These are phyloP conservation scores for Ophion costatus DNA, from an alignment of 2,888 invertebrate species.

Conservation along the genomic window DNA sequence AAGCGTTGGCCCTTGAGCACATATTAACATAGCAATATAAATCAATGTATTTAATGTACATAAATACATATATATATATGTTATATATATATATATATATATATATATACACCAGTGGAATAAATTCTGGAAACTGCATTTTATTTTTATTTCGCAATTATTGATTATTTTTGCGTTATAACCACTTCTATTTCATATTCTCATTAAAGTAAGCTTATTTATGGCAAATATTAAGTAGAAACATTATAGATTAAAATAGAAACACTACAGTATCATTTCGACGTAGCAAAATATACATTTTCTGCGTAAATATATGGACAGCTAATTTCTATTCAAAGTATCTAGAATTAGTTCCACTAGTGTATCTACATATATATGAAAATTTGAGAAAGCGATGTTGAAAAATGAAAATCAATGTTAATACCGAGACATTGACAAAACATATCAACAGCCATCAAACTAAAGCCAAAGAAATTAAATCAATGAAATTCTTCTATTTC, in stretches of 20 bases:
- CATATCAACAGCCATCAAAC: slow-evolving; percentile 56
- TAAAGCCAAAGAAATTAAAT: slow-evolving; percentile 71
- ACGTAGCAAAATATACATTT: too few relatives aligned
- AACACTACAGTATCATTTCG: too few relatives aligned
- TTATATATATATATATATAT: slow-evolving; percentile 11
- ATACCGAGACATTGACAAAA: slow-evolving; percentile 62
- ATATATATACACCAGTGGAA: too few relatives aligned
- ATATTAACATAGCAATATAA: background rate
- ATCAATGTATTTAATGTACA: slow-evolving; percentile 22
- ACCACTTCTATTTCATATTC: too few relatives aligned
- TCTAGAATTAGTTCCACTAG: too few relatives aligned
- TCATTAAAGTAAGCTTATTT: too few relatives aligned
- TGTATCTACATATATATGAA: slow-evolving; percentile 33
- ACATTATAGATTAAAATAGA: too few relatives aligned
- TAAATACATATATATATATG: slow-evolving; percentile 14
- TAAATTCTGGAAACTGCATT: too few relatives aligned
- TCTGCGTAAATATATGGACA: too few relatives aligned
- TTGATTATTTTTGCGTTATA: slow-evolving; percentile 4
- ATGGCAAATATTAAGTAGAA: too few relatives aligned
- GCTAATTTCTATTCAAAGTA: too few relatives aligned
- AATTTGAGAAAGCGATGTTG: slow-evolving; percentile 33
- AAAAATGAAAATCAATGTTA: slow-evolving; percentile 67
- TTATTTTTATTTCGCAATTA: too few relatives aligned
- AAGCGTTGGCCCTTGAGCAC: background rate
- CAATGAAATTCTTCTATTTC: slow-evolving; percentile 83